Percentiles rank a stretch among this genome's conserved stretches.
phyloP scores from a whole-genome alignment of 2,888 invertebrate species.

The Rhamnusium bicolor region DNA sequence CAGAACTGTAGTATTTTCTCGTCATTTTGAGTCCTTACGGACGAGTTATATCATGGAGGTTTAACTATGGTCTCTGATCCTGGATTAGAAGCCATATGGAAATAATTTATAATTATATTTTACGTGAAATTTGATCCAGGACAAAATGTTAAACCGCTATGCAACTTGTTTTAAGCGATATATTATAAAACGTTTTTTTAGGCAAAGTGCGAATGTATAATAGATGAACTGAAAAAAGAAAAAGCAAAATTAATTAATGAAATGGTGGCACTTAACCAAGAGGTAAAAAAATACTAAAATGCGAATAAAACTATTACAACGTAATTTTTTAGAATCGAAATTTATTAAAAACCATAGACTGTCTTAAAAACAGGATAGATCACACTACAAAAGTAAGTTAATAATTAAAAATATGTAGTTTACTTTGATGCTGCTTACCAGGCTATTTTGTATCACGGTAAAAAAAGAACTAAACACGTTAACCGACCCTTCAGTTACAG shows the following conservation, averaged over 20 bases:
- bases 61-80: too few species aligned
- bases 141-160: too few species aligned
- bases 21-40: too few species aligned
- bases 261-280: constrained; percentile 49
- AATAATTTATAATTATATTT: too few species aligned
- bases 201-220: constrained; percentile 38
- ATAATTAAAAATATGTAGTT: not conserved
- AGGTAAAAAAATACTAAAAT: constrained; percentile 44
- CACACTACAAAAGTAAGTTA: constrained; percentile 51
- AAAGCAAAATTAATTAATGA: constrained; percentile 49
- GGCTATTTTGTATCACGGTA: too few species aligned
- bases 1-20: too few species aligned
- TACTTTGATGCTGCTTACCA: not conserved
- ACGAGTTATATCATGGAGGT: too few species aligned
- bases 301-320: constrained; percentile 1
- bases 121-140: too few species aligned
- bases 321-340: constrained; percentile 52
- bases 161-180: too few species aligned
- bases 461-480: too few species aligned
- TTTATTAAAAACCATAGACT: constrained; percentile 50
- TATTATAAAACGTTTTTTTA: constrained; percentile 29
- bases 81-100: too few species aligned
- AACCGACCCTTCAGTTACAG: too few species aligned
- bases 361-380: constrained; percentile 45
- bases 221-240: constrained; percentile 42